Evolutionary conservation across 2,113 vertebrate genomes (phyloP), one percentile per base, ranked within the genome.

Genomic region (Plecotus auritus): DNA sequence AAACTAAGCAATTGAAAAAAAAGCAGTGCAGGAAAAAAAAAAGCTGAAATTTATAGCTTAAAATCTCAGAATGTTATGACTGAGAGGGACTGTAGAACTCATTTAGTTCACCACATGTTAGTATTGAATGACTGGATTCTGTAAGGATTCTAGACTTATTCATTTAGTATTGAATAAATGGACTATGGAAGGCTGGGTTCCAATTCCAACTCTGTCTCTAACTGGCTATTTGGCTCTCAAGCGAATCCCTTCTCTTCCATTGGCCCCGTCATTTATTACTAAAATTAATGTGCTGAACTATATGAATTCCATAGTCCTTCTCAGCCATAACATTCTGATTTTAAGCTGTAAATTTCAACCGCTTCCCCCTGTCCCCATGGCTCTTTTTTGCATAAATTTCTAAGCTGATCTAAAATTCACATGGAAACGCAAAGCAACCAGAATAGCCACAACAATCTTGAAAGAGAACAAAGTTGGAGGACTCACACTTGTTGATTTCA

Each of bases 261-360:
- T 78, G 91, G 49, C n/a, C 56, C 59, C 8, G 35, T 64, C 37
- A 72, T 18, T 90, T 72, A 88, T 47, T n/a, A 59, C 0, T 28
- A 51, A 90, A 85, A 64, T 16, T 69, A 92, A 30, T 10, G 13
- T 47, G 23, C 5, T 20, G 6, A 86, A 17, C 42, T 56, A 61
- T 23, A 77, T 17, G 49, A 59, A 30, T 42, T 90, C 49, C n/a
- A 16, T 0, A 56, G 72, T 85, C 56, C 32, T 9, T 28, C 45
- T 77, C 6, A 18, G 88, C 40, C 42, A 76, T 22, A 35, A 72
- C 23, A 51, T 5, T 70, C 11, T 84, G 66, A 80, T 64, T 83
- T 78, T 67, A 85, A 88, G 47, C n/a, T 84, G 32, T n/a, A 93
- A 49, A 86, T 67, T 80, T 87, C 66, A 95, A 86, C 22, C 87